These are phyloP conservation scores for Cybosia mesomella DNA, from an alignment of 2,888 invertebrate genomes.

Conservation along the genomic window DNA sequence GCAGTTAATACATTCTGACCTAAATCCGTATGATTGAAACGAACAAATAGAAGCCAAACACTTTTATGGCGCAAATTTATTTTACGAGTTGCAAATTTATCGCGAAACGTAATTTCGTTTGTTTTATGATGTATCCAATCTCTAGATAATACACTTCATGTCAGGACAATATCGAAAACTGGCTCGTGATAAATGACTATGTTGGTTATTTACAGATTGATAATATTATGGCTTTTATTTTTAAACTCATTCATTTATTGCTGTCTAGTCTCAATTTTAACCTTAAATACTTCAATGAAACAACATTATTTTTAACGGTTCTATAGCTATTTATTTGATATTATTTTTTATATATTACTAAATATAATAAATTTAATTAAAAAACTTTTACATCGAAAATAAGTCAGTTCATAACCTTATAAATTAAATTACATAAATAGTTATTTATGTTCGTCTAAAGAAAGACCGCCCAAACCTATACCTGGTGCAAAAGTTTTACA, in stretches of 20 bases:
- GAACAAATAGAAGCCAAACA: constrained; percentile 17
- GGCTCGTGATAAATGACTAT: not conserved
- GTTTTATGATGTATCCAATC: constrained; percentile 13
- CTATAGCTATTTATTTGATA: no score
- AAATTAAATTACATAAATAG: no score
- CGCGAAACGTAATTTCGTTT: constrained; percentile 9
- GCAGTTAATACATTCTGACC: not conserved
- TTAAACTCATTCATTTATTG: not conserved
- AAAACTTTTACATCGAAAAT: no score
- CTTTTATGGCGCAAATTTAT: constrained; percentile 18
- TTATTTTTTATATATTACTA: no score
- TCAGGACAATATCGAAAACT: not conserved
- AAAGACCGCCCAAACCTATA: no score
- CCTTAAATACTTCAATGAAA: no score
- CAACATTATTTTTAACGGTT: no score
- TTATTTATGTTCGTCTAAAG: no score
- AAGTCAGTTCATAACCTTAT: no score
- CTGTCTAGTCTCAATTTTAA: not conserved
- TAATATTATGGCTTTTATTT: not conserved
- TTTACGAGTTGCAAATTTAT: constrained; percentile 17
- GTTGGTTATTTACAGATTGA: not conserved
- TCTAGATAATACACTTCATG: not conserved
- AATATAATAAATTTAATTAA: no score
- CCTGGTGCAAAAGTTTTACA: no score
- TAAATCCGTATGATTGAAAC: constrained; percentile 14